These are phyloP conservation scores for sheep (Ovis aries) DNA, from an alignment of 2,113 vertebrate species.

Conservation along the genomic window DNA sequence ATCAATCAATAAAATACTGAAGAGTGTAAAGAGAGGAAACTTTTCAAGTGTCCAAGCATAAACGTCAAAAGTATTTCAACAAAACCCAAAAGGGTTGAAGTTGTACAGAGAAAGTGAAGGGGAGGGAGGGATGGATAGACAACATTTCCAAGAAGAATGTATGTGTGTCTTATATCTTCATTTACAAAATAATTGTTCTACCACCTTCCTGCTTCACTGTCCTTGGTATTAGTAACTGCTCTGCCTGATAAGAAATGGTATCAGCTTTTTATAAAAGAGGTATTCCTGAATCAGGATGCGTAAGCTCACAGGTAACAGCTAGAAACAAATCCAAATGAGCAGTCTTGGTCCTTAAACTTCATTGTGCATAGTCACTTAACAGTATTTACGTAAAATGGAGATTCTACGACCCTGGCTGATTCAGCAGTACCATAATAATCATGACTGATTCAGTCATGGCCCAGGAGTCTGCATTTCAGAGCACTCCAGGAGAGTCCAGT, in stretches of 20 bases:
- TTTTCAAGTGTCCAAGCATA: conserved; percentile 72
- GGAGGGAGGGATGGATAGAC: background rate
- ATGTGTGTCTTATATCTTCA: background rate
- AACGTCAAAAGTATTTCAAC: conserved; percentile 80
- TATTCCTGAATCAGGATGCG: background rate
- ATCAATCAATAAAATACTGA: conserved; percentile 77
- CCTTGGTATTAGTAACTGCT: background rate
- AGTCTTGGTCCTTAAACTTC: background rate
- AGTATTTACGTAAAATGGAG: background rate
- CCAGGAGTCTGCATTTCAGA: background rate
- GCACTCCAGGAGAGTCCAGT: accelerated
- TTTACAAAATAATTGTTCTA: background rate
- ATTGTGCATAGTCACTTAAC: background rate
- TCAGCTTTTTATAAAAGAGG: background rate
- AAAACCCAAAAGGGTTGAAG: conserved; percentile 71
- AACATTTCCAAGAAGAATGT: background rate
- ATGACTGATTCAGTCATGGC: background rate
- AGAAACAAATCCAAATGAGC: background rate
- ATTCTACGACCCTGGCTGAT: background rate
- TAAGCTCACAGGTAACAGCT: background rate
- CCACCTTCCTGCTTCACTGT: background rate
- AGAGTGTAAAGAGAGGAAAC: conserved; percentile 77
- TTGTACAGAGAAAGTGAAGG: conserved; percentile 32
- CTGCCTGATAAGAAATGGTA: background rate
- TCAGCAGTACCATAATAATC: background rate